These are phyloP conservation scores for Orchesella cincta DNA, from an alignment of 1,140 invertebrate species.

Conservation along the genomic window DNA sequence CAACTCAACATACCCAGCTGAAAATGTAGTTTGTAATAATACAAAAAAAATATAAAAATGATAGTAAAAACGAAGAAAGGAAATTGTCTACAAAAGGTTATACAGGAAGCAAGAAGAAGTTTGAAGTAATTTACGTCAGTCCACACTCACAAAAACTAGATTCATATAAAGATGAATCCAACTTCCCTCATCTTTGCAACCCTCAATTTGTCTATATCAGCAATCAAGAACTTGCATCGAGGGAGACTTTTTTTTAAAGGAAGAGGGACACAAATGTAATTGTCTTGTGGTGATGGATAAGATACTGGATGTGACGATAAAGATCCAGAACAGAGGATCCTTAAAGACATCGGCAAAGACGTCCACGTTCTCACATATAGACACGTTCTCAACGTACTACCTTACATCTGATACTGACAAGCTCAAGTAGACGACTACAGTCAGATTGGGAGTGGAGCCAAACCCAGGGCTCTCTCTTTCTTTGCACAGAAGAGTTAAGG, in stretches of 20 bases:
- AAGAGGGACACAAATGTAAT: not conserved
- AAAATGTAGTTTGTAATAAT: not conserved
- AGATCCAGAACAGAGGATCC: not conserved
- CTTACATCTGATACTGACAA: not conserved
- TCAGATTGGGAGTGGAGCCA: not conserved
- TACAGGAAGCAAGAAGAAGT: not conserved
- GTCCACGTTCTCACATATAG: not conserved
- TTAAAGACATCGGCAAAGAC: not conserved
- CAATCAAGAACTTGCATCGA: not conserved
- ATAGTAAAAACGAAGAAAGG: not conserved
- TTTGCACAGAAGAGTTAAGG: not conserved
- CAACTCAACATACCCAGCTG: too few relatives aligned
- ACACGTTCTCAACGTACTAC: not conserved
- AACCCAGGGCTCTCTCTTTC: not conserved
- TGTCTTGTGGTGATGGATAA: not conserved
- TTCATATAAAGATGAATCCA: too few relatives aligned
- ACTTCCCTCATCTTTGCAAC: not conserved
- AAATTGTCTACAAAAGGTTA: not conserved
- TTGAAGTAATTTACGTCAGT: too few relatives aligned
- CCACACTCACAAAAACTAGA: too few relatives aligned
- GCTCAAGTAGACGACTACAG: not conserved
- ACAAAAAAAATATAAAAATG: not conserved
- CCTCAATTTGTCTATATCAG: not conserved
- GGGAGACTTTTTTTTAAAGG: not conserved
- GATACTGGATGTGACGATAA: conserved; percentile 11